Conservation (phyloP, 2,797 vertebrate species). For the Huso huso region DNA sequence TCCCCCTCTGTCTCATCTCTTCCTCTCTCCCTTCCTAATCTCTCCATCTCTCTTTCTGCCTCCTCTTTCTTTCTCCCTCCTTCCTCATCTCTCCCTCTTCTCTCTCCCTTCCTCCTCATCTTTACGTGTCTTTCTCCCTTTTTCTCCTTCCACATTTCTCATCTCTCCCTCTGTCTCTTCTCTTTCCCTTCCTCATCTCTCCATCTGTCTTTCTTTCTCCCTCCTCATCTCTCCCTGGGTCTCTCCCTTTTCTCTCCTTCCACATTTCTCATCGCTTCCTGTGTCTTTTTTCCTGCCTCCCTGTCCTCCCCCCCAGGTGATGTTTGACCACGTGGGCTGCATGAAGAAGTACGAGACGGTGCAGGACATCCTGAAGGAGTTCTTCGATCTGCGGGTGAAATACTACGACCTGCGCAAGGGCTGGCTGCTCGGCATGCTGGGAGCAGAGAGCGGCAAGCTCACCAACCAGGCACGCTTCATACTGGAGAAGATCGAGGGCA, state of each 20-base stretch:
- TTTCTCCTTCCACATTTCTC: no score
- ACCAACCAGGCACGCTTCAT: slow-evolving; percentile 97
- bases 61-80: no score
- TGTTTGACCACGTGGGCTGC: slow-evolving; percentile 90
- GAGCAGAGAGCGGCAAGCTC: slow-evolving; percentile 78
- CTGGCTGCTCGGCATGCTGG: slow-evolving; percentile 85
- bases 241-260: neutral
- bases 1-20: no score
- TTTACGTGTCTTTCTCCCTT: no score
- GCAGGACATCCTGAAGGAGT: slow-evolving; percentile 80
- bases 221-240: neutral
- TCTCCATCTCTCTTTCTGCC: no score
- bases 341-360: slow-evolving; percentile 85
- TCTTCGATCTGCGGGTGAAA: slow-evolving; percentile 83
- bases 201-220: neutral
- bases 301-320: slow-evolving; percentile 61
- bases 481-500: slow-evolving; percentile 92
- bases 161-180: neutral
- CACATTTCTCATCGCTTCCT: neutral
- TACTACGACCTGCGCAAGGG: slow-evolving; percentile 89
- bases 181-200: neutral
- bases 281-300: neutral
- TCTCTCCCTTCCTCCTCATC: no score
- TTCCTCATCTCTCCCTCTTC: no score
- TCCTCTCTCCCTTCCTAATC: no score